A percentile compares a stretch with the other conserved stretches of the same genome.
Evolutionary conservation across 2,888 invertebrate genomes (phyloP).

Genomic region (Pandemis cinnamomeana): DNA sequence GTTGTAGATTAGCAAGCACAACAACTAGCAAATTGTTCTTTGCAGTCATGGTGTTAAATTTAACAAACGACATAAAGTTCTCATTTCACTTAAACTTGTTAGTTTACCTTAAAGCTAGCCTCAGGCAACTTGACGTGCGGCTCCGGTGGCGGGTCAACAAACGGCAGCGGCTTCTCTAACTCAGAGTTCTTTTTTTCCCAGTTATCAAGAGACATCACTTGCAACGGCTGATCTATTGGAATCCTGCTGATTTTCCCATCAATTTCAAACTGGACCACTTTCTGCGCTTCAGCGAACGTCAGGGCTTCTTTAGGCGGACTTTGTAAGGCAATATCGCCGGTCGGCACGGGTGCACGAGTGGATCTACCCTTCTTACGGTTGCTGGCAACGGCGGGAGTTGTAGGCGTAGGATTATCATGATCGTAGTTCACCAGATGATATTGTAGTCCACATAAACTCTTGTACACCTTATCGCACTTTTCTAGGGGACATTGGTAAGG

Average conservation of each 20-base stretch:
- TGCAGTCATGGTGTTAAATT: too few species aligned
- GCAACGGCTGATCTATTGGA: constrained; percentile 87
- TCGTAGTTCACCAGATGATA: constrained; percentile 94
- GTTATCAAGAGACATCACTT: constrained; percentile 88
- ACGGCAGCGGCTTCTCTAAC: constrained; percentile 74
- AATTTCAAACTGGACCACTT: constrained; percentile 94
- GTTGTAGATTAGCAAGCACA: too few species aligned
- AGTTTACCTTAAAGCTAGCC: constrained; percentile 74
- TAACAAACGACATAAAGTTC: neutral
- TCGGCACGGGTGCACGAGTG: constrained; percentile 84
- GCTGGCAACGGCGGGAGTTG: constrained; percentile 85
- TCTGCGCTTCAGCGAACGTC: constrained; percentile 93
- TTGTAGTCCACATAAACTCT: constrained; percentile 93
- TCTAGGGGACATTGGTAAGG: constrained; percentile 94
- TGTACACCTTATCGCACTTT: constrained; percentile 93
- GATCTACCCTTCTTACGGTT: constrained; percentile 86
- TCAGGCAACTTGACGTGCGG: constrained; percentile 79
- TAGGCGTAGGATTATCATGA: constrained; percentile 90
- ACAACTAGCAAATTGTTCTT: too few species aligned
- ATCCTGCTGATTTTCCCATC: constrained; percentile 90
- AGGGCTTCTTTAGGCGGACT: constrained; percentile 87
- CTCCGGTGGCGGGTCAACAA: constrained; percentile 73
- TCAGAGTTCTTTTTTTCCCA: constrained; percentile 81
- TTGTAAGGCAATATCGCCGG: constrained; percentile 81
- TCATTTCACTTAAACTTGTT: neutral